Base-by-base conservation (phyloP, 2,888 invertebrate genomes). In the Seladonia tumulorum region DNA sequence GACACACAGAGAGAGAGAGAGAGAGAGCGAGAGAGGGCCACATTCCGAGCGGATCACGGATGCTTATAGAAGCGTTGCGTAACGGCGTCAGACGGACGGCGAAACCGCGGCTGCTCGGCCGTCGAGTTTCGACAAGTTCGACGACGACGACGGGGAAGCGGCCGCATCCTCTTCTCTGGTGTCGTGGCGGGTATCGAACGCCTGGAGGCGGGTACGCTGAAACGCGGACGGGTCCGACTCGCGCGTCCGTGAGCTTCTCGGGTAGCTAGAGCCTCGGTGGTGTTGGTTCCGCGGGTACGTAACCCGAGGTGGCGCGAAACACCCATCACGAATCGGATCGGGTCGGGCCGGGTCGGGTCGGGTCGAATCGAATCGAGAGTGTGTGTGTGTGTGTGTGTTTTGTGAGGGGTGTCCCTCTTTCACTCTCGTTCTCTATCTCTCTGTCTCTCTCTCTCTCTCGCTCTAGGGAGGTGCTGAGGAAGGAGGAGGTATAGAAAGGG, bases 31-130 rank as follows among this genome's bases (percentile, higher is more conserved):
- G 88, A 86, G 91, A 88, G 92, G 90, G 88, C 91, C 90, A 93
- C 93, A 94, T 94, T 94, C 94, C 93, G 92, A 92, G 93, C 93
- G 94, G 93, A 93, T 93, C 93, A 93, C 93, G 93, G 94, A 95
- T 95, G 94, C 94, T 95, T 94, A 95, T 95, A 95, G 94, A 94
- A 94, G 92, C 93, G 92, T 95, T 95, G 93, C 94, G 94, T 94
- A 95, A 95, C 93, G 91, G 79, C 90, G 91, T 91, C 88, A 89
- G 91, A 89, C 92, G 91, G 90, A 90, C 92, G 86, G 90, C 87
- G 88, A 90, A 92, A 90, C 87, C 87, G 91, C 90, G 90, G 83
- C 87, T 87, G 87, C 81, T 85, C 72, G 76, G 75, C 85, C 90
- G 86, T 85, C 88, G 89, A 83, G 88, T 90, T 90, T 90, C 88